Conservation (phyloP, 2,797 vertebrate genomes). For the Protosalanx chinensis region DNA sequence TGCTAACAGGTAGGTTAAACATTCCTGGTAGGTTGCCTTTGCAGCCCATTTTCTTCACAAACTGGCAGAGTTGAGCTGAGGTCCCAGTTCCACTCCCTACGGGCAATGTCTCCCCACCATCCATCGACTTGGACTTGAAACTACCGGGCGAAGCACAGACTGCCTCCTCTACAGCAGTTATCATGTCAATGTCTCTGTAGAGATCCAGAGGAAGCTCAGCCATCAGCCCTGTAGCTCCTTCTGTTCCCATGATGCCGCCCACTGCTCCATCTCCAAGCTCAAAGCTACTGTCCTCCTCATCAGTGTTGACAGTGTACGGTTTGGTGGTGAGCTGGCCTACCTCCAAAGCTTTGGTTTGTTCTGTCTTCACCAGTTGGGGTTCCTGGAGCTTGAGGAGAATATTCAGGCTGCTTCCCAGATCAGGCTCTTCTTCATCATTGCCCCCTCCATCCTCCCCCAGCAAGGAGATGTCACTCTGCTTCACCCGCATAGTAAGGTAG, state of each 20-base stretch:
- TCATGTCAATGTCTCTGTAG: constrained; percentile 80
- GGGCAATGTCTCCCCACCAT: constrained; percentile 62
- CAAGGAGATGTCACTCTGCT: constrained; percentile 88
- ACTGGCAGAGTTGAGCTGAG: constrained; percentile 81
- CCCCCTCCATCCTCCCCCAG: constrained; percentile 76
- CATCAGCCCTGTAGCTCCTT: constrained; percentile 26
- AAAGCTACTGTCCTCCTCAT: constrained; percentile 66
- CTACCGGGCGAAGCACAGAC: constrained; percentile 67
- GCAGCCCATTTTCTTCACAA: constrained; percentile 95
- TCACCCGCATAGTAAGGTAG: constrained; percentile 90
- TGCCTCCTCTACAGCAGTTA: constrained; percentile 71
- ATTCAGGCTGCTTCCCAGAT: constrained; percentile 80
- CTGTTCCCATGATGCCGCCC: constrained; percentile 23
- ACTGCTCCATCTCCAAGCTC: constrained; percentile 49
- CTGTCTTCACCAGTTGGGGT: constrained; percentile 82
- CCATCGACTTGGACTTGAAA: constrained; percentile 81
- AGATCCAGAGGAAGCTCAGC: constrained; percentile 60
- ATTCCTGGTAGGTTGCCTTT: constrained; percentile 90
- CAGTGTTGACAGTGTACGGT: constrained; percentile 78
- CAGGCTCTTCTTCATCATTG: constrained; percentile 82
- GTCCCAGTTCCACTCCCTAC: constrained; percentile 40
- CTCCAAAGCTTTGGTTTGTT: constrained; percentile 80
- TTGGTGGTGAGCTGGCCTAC: constrained; percentile 85
- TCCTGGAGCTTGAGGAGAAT: constrained; percentile 85
- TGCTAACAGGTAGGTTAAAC: constrained; percentile 93